Base-by-base conservation (phyloP, 2,797 vertebrate species). In the Spinus pinus region DNA sequence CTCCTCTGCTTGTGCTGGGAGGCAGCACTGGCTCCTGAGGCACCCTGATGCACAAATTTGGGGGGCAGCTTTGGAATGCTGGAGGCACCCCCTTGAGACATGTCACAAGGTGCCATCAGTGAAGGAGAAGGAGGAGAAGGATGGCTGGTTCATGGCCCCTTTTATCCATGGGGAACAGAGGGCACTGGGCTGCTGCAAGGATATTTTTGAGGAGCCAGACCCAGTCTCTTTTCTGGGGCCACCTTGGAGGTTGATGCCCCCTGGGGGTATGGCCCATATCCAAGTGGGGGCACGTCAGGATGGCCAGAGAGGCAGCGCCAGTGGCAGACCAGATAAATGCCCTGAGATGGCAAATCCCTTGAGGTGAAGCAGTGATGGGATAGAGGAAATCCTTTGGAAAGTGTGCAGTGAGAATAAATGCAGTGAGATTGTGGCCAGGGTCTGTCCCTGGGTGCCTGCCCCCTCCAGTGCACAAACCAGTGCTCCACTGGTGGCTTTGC, bases 241-340 rank as follows among this genome's bases (percentile, higher is more conserved):
- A 46, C 35, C 19, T 18, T 2, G 2, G 66, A 58, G 58, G 42
- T 16, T 87, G 71, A 16, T 11, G 5, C 20, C 21, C 21, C 0
- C 18, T 10, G 24, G 4, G 28, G 25, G 2, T 5, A 14, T 33
- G 53, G 37, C 28, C 44, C 2, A 2, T 25, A 8, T 56, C 44
- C 46, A 21, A 7, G 70, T 2, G 3, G 22, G 35, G 37, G 37
- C 50, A 44, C 0, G 0, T 41, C 37, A 35, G 41, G 41, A 3
- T 77, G 69, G 42, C 35, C 46, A 12, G 58, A 27, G 37, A 0
- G 0, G 50, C 35, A 35, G 51, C 0, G 0, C 16, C 3, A 7
- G 4, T 58, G 24, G 51, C 33, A 41, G 47, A 77, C 5, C 22
- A 33, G 28, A 33, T 21, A 37, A 66, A 79, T 3, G 41, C 41